Conservation (phyloP, 37 sponge, comb jelly and placozoan species). For the Chondrosia reniformis region DNA sequence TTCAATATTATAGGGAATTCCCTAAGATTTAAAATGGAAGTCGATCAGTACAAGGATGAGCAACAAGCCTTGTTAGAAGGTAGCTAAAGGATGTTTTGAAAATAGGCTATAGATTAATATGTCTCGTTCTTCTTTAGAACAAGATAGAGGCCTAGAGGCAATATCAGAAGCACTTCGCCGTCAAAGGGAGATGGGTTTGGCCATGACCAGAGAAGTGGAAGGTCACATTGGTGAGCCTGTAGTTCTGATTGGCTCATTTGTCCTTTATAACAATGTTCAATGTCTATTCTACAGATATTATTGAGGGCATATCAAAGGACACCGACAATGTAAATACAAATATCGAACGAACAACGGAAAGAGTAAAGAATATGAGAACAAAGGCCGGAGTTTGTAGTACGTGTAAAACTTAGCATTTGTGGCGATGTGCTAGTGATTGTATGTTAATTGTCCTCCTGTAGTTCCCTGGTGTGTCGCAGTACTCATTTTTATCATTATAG, state of each 20-base stretch:
- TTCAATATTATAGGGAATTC: background rate
- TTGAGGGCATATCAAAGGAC: background rate
- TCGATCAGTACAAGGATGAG: conserved; percentile 36
- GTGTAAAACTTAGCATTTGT: background rate
- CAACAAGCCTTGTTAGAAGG: conserved; percentile 53
- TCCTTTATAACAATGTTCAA: background rate
- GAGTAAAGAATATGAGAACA: background rate
- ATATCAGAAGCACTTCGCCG: conserved; percentile 70
- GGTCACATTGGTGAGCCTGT: conserved; percentile 71
- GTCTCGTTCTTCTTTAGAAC: conserved; percentile 43
- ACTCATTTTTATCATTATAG: conserved; percentile 25
- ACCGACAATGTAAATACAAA: background rate
- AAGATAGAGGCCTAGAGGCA: conserved; percentile 79
- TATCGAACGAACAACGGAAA: background rate
- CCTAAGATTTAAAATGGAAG: conserved; percentile 16
- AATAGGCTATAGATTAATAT: too few relatives aligned
- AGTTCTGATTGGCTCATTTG: background rate
- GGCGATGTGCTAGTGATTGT: background rate
- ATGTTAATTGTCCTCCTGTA: conserved; percentile 14
- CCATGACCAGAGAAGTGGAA: conserved; percentile 70
- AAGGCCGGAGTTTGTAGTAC: background rate
- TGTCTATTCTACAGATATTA: background rate
- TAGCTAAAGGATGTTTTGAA: background rate
- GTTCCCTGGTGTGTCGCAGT: conserved; percentile 32
- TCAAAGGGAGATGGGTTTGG: conserved; percentile 75